Conservation (phyloP, 2,113 vertebrate genomes). For the Lamprotornis superbus region DNA sequence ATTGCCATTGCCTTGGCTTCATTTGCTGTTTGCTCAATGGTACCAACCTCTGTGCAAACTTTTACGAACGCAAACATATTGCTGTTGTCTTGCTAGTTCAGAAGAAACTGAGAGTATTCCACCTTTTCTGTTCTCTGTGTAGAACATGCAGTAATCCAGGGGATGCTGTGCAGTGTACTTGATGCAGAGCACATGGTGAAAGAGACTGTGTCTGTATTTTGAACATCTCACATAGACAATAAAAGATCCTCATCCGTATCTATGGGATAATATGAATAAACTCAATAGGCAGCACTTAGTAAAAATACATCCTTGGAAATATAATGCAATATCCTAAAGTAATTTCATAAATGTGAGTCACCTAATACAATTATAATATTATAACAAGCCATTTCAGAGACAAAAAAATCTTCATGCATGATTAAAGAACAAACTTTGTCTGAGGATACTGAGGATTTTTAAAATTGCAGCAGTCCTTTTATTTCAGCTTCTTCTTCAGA, state of each 20-base stretch:
- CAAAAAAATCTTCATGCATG: background rate
- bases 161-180: background rate
- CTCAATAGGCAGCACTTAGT: conserved; percentile 5
- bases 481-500: background rate
- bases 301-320: conserved; percentile 18
- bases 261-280: conserved; percentile 17
- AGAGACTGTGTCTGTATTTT: background rate
- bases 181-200: fast-evolving
- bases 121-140: background rate
- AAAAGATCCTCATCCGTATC: background rate
- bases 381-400: background rate
- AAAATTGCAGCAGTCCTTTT: background rate
- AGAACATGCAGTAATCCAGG: background rate
- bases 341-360: background rate
- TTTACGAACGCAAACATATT: background rate
- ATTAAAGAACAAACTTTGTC: conserved; percentile 11
- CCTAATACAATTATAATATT: background rate
- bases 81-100: background rate
- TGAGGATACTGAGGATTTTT: background rate
- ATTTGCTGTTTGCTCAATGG: background rate
- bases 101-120: background rate
- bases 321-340: background rate
- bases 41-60: background rate
- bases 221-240: background rate
- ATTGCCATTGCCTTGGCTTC: background rate